Evolutionary conservation across 2,888 invertebrate species (phyloP), one percentile per base, ranked within the genome.

Genomic region (Hermodice carunculata): DNA sequence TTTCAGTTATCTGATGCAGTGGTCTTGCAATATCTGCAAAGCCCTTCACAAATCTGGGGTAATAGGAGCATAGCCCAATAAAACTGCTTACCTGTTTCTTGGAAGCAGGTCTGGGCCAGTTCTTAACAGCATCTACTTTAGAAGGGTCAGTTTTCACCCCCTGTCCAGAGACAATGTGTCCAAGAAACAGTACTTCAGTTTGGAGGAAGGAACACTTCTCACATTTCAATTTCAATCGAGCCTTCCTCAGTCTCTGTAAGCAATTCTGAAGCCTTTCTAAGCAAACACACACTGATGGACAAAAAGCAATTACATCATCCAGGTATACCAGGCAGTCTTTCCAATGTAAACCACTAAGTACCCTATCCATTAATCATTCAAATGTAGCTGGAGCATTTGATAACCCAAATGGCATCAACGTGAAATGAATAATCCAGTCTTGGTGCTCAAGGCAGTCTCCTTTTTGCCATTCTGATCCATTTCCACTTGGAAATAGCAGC

Each of bases 401-500:
- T 2, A 73, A 43, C 6, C 71, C 74, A 48, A 73, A 71, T 1
- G 69, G 66, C 68, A 75, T 62, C 1, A 51, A 62, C 22, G 52
- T 63, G 29, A 67, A 70, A 22, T 73, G 66, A 53, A 73, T 2
- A 71, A 34, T 5, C 71, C 69, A 32, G 43, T 8, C n/a, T 56
- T 56, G 17, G 69, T 66, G 5, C 14, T 48, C 58, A 75, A 74
- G n/a, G 73, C 75, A 11, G 75, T 70, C 66, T 75, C 75, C 5
- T 40, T 19, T 44, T 52, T 60, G 48, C 69, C 73, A 5, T 61
- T 52, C 22, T 49, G 53, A 6, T 60, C 58, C 28, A 73, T 48
- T 14, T 61, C 69, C 1, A 77, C 66, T 46, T 78, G 78, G 73
- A 71, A 75, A 54, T 76, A 76, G 8, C 74, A 72, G n/a, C n/a